Base-by-base conservation (phyloP, 2,113 vertebrate species). In the Paradoxurus hermaphroditus region DNA sequence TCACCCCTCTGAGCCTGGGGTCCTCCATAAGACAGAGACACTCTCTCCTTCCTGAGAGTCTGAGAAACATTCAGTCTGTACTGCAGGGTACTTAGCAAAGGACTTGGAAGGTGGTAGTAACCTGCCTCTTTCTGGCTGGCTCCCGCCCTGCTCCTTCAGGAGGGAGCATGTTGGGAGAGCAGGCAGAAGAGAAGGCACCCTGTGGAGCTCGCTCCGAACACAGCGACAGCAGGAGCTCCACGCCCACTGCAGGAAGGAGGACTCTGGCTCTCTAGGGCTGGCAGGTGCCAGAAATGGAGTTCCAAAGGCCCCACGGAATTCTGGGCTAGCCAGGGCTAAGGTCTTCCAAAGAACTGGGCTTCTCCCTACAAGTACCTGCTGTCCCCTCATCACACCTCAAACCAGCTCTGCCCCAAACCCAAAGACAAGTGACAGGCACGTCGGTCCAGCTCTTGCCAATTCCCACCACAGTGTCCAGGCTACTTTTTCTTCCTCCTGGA, bases 61-160 rank as follows among this genome's bases (percentile, higher is more conserved):
- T 44, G 65, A 91, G 25, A 91, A 81, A 16, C 29, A 13, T 15
- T 83, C 70, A 93, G 16, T 51, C 51, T 3, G 25, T 19, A 78
- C 8, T 56, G 12, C 11, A n/a, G 46, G 67, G 41, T 85, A 62
- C 51, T 89, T 23, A 72, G 79, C 39, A 49, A 82, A 91, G 36
- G n/a, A 75, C 51, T 31, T 70, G 72, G 23, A 72, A 49, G 12
- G 62, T 49, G 25, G 44, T 56, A 13, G 49, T 29, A 73, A 63
- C 9, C 41, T 31, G 63, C 51, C 51, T 53, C 21, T 75, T 95
- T 86, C 39, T 34, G 51, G 56, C 67, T 85, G 7, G 44, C 63
- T 96, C 89, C 81, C 36, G 95, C 81, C 84, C 46, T 81, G 3
- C 89, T 94, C 79, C 53, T 88, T 91, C 25, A 77, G 29, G n/a